Conservation (phyloP, 2,797 vertebrate genomes). For the Octomys mimax region DNA sequence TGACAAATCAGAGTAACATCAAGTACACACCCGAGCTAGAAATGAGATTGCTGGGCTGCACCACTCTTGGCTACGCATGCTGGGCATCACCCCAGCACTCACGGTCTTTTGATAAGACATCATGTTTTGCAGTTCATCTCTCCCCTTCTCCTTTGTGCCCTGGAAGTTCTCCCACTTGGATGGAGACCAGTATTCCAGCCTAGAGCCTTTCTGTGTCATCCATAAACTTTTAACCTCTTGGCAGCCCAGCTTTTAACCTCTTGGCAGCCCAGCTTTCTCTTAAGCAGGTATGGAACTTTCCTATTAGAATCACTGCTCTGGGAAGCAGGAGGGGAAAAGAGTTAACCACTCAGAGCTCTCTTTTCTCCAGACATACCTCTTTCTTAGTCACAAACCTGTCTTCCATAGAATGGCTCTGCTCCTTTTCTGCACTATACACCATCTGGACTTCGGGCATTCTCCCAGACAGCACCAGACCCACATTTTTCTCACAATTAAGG, state of each 20-base stretch:
- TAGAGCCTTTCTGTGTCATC: not conserved
- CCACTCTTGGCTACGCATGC: not conserved
- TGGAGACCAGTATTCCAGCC: not conserved
- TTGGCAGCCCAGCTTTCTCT: not conserved
- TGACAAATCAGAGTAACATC: not conserved
- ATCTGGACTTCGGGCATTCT: not conserved
- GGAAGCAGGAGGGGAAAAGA: not conserved
- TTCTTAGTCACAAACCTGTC: not conserved
- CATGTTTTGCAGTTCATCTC: not conserved
- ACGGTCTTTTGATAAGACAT: not conserved
- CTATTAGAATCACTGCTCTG: not conserved
- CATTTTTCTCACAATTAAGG: not conserved
- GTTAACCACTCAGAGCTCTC: not conserved
- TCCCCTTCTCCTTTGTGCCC: not conserved
- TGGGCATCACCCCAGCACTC: not conserved
- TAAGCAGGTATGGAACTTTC: not conserved
- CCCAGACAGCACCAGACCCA: not conserved
- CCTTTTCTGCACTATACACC: not conserved
- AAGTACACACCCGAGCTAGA: not conserved
- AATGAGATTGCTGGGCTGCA: not conserved
- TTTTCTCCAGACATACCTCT: not conserved
- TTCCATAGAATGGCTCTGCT: not conserved
- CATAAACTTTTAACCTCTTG: not conserved
- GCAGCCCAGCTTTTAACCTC: not conserved
- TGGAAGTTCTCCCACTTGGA: not conserved